phyloP scores from a whole-genome alignment of 2,113 vertebrate species.

The Sylvietta virens region DNA sequence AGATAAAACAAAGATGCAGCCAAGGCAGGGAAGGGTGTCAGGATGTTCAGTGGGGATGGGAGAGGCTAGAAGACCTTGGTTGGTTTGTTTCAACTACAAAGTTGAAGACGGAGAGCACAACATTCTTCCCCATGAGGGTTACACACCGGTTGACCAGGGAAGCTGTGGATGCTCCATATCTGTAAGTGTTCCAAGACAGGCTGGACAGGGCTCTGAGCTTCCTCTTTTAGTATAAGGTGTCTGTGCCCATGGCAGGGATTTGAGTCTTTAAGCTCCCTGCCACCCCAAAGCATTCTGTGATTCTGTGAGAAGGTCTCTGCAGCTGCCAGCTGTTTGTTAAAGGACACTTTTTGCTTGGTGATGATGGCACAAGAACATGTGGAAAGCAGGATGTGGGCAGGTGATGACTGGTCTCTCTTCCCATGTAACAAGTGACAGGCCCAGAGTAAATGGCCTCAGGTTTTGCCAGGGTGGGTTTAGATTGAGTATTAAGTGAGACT shows the following conservation, averaged over 20 bases:
- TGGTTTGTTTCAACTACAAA: background rate
- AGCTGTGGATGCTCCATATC: background rate
- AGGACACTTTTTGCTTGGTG: background rate
- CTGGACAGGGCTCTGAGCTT: background rate
- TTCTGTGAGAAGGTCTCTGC: background rate
- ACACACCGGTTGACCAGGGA: no score
- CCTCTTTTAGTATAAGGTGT: background rate
- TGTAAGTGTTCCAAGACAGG: background rate
- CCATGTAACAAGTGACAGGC: background rate
- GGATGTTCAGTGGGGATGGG: background rate
- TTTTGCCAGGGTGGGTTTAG: background rate
- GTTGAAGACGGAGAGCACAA: background rate
- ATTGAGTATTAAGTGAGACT: no score
- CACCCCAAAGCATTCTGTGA: background rate
- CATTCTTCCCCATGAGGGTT: background rate
- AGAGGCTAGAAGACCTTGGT: background rate
- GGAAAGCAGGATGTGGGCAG: background rate
- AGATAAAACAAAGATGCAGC: background rate
- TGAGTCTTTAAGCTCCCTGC: background rate
- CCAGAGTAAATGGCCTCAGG: background rate
- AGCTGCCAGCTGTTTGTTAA: background rate
- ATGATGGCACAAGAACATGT: background rate
- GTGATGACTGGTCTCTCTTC: background rate
- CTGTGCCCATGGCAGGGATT: background rate
- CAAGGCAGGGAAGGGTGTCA: accelerated